Base-by-base conservation (phyloP, 2,113 vertebrate genomes). In the Pelecanoides urinatrix region DNA sequence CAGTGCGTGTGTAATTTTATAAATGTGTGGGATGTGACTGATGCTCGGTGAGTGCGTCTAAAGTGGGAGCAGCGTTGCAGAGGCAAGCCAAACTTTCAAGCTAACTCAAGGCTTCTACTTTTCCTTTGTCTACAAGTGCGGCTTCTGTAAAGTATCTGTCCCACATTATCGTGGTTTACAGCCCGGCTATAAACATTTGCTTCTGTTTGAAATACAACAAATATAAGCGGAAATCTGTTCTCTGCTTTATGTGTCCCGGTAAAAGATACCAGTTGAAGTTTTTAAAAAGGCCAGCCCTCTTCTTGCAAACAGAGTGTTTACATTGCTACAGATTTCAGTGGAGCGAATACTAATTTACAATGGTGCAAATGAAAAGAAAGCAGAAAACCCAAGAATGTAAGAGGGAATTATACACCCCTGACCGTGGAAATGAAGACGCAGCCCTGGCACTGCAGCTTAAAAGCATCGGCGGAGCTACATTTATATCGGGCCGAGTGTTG, bases 141-240 rank as follows among this genome's bases (percentile, higher is more conserved):
- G 91, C 87, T 93, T 56, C 92, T 72, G 91, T 81, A 65, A 42
- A 6, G 45, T 81, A 74, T 94, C 94, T 95, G 86, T 91, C 95
- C 95, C 86, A 34, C 93, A 66, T 92, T 95, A 90, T 34, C 2
- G 2, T 91, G 84, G 91, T 96, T 97, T 94, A 97, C 92, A 94
- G 93, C 92, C 61, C 3, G 5, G 86, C 94, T 81, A 90, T 92
- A 95, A 97, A 96, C 83, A 89, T 94, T 96, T 75, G 90, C 94
- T 97, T 94, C 96, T 97, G 95, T 96, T 95, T 91, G 94, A 91
- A 96, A 97, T 86, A 71, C 83, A 96, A 90, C 95, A 96, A 96
- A 90, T 86, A 91, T 18, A 65, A 89, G 59, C 16, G 58, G 91
- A 84, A 96, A 94, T 88, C 89, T 92, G 88, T 61, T 96, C 74